phyloP scores from a whole-genome alignment of 2,797 vertebrate species.

The Tinamus major region DNA sequence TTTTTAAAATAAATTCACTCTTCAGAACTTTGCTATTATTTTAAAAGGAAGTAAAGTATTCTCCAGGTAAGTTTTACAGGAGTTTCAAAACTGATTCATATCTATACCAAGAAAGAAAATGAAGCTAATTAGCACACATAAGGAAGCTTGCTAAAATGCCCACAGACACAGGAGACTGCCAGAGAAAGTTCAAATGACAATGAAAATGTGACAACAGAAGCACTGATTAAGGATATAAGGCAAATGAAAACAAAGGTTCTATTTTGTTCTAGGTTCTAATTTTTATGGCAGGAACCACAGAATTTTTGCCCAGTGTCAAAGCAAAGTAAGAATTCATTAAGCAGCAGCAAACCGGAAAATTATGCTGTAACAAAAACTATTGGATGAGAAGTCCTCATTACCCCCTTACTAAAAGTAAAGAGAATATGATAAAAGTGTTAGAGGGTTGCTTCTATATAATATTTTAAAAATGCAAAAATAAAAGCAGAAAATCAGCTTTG shows the following conservation, averaged over 20 bases:
- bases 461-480: too few relatives aligned
- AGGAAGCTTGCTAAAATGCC: background rate
- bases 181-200: background rate
- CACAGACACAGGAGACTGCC: background rate
- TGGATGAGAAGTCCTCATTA: background rate
- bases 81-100: background rate
- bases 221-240: background rate
- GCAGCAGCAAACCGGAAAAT: background rate
- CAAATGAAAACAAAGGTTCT: background rate
- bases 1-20: fast-evolving
- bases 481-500: background rate
- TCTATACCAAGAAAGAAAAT: background rate
- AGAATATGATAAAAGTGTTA: background rate
- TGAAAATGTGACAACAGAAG: background rate
- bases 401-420: fast-evolving
- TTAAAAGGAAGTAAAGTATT: background rate
- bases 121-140: background rate
- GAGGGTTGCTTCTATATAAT: background rate
- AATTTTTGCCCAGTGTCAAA: background rate
- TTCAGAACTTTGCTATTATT: background rate
- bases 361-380: background rate
- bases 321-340: background rate
- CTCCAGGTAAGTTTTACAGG: background rate
- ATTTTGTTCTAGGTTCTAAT: background rate
- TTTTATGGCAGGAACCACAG: background rate